Base-by-base conservation (phyloP, 2,888 invertebrate species). In the Watsonalla binaria region DNA sequence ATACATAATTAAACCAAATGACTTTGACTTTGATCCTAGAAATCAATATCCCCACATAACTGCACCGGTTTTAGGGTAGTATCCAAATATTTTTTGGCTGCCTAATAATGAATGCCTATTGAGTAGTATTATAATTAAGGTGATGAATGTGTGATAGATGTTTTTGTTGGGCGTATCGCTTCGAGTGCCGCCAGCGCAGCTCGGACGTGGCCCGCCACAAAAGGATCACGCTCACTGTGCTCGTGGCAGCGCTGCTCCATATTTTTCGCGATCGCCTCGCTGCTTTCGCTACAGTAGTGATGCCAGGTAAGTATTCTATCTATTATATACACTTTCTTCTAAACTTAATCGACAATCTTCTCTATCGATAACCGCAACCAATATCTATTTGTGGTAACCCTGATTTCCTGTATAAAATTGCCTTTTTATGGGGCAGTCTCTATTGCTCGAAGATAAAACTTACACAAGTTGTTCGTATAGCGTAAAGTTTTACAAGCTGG, bases 131-230 rank as follows among this genome's bases (percentile, higher is more conserved):
- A 6, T 42, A 42, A 2, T 11, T 11, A 11, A 11, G 1, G 8
- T 11, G 5, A 42, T 11, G 6, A 1, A 5, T 11, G 5, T 6
- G 42, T 11, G 42, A 11, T 11, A 90, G 90, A 39, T 90, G 87
- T 56, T 86, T 86, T 54, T 65, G 78, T 5, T 90, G 88, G 89
- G 86, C 79, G 2, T 84, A 78, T 55, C 80, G 88, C 0, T 86
- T 80, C 53, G 88, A 85, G 54, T 89, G 89, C 56, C 76, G 85
- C 1, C 42, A 11, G 42, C 42, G 42, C 11, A 42, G 42, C 11
- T 42, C 42, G 11, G 42, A 42, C 42, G 78, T 70, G 0, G 86
- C 80, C 53, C 65, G 65, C 0, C 82, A 84, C 51, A 64, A 85
- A 56, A 68, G 89, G 42, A 76, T 57, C n/a, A 78, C 82, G 0